Evolutionary conservation across 2,888 invertebrate genomes (phyloP), one percentile per base, ranked within the genome.

Genomic region (Agrotis ipsilon): DNA sequence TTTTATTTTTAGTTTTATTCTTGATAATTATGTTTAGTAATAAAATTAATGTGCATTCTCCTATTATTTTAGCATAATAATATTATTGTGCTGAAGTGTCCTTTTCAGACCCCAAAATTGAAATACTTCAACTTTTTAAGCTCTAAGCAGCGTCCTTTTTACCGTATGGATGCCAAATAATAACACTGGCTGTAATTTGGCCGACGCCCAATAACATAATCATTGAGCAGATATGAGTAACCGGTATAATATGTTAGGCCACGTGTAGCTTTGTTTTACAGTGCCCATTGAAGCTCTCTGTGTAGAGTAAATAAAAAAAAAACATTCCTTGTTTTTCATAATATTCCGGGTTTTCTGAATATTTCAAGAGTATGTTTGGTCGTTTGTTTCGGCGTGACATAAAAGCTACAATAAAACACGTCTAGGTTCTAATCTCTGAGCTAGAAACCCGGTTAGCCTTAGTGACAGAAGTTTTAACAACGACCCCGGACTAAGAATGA

Each of bases 191-290:
- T 52, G 59, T 73, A 71, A 72, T 82, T 85, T 83, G 83, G 83
- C 68, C 45, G n/a, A 16, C 7, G 16, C 59, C 83, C 85, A 83
- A 85, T 39, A n/a, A 48, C 57, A 68, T 80, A 73, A n/a, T 77
- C 78, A 72, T 71, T 72, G 72, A 75, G 72, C 16, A 66, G 66
- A 68, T 80, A 80, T 84, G 80, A 85, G 63, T 78, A 68, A 82
- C 64, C 49, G 46, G 59, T 48, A 55, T 39, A 49, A 65, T 5
- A 69, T 75, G 66, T 59, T 51, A 64, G 27, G 57, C 68, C 85
- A 80, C 80, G 80, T 75, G 80, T 60, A 3, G 49, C 21, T 72
- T 72, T 75, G 76, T 63, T 68, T 66, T 80, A 69, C 54, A 67
- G 68, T 45, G 67, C 16, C 58, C 75, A 82, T 78, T 82, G 49